Evolutionary conservation across 2,113 vertebrate species (phyloP).

Genomic region (Ameiurus melas): DNA sequence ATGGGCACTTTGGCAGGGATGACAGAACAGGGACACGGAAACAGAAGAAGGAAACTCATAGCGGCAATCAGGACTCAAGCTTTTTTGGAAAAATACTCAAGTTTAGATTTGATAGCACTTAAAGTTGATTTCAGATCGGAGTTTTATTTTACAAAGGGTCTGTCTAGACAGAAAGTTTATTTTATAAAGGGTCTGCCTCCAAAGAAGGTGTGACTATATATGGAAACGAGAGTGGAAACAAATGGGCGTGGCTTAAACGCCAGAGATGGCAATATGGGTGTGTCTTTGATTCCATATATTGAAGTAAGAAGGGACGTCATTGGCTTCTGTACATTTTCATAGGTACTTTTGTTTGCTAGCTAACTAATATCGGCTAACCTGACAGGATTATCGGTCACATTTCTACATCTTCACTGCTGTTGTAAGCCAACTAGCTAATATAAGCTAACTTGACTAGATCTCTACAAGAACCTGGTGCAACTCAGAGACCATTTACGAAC

Average conservation of each 20-base stretch:
- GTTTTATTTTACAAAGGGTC: slow-evolving; percentile 9
- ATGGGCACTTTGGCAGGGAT: slow-evolving; percentile 24
- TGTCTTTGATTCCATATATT: not conserved
- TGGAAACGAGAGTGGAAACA: not conserved
- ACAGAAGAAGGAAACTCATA: not conserved
- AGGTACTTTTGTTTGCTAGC: not conserved
- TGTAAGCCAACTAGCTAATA: not conserved
- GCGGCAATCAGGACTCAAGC: not conserved
- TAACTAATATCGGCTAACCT: not conserved
- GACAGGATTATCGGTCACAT: not conserved
- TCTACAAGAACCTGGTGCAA: no score
- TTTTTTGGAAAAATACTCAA: slow-evolving; percentile 1
- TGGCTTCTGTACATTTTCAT: not conserved
- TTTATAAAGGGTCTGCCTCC: not conserved
- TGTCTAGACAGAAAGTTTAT: not conserved
- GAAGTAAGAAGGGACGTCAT: not conserved
- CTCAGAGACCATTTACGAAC: not conserved
- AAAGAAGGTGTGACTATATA: not conserved
- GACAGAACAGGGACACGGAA: not conserved
- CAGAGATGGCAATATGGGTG: not conserved
- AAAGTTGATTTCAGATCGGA: not conserved
- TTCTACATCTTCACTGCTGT: not conserved
- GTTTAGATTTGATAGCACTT: not conserved
- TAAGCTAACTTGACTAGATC: not conserved
- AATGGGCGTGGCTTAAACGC: not conserved